These are phyloP conservation scores for Nothoprocta pentlandii DNA, from an alignment of 2,113 vertebrate species.

Conservation along the genomic window DNA sequence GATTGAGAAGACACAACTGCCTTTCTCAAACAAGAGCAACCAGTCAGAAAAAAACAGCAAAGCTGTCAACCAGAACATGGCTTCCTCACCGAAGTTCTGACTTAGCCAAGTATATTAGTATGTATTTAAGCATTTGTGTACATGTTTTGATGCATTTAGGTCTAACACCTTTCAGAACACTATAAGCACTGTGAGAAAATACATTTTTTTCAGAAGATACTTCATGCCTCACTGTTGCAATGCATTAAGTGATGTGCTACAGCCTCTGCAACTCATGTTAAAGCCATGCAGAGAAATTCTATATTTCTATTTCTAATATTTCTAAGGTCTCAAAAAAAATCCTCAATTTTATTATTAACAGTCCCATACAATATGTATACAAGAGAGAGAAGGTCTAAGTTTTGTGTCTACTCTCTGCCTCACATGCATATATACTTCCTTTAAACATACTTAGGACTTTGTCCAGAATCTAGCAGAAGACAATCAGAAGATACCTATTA, in stretches of 20 bases:
- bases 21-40: not conserved
- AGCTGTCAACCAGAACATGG: not conserved
- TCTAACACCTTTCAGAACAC: not conserved
- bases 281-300: not conserved
- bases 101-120: not conserved
- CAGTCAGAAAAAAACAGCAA: not conserved
- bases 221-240: not conserved
- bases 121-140: not conserved
- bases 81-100: not conserved
- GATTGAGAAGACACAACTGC: not conserved
- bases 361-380: not conserved
- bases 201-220: not conserved
- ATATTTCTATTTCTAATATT: not conserved
- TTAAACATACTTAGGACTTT: not conserved
- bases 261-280: not conserved
- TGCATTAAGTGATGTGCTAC: fast-evolving
- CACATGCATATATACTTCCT: not conserved
- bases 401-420: not conserved
- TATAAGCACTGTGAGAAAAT: not conserved
- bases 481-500: not conserved
- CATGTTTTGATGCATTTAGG: not conserved
- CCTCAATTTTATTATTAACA: not conserved
- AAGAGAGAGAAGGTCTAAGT: not conserved
- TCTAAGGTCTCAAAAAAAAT: not conserved
- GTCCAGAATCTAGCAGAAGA: not conserved